phyloP scores from a whole-genome alignment of 2,113 vertebrate species.

The Brienomyrus longianalis region DNA sequence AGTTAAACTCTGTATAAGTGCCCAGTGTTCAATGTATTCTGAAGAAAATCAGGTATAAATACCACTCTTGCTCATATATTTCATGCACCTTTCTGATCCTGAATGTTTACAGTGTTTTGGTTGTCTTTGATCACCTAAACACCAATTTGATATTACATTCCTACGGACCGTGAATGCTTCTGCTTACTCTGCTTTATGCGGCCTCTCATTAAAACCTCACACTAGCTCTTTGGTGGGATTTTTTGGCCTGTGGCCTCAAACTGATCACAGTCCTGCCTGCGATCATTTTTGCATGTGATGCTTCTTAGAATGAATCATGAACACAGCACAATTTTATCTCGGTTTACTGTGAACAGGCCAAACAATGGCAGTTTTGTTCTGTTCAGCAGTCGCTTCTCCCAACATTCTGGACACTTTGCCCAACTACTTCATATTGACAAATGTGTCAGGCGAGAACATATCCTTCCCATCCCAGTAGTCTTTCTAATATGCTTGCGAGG shows the following conservation, averaged over 20 bases:
- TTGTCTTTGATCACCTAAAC: conserved; percentile 29
- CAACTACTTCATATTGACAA: conserved; percentile 26
- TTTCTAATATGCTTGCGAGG: conserved; percentile 32
- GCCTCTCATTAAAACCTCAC: neutral
- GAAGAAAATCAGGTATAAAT: conserved; percentile 37
- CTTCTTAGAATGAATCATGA: conserved; percentile 22
- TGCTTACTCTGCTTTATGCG: neutral
- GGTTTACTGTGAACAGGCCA: conserved; percentile 19
- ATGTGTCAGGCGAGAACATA: conserved; percentile 37
- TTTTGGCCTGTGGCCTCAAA: conserved; percentile 20
- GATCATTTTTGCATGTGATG: conserved; percentile 19
- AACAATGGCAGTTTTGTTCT: conserved; percentile 35
- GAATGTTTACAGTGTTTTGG: neutral
- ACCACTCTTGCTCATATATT: conserved; percentile 36
- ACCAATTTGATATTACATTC: neutral
- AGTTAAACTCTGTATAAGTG: conserved; percentile 46
- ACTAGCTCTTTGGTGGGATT: neutral
- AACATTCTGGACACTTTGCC: conserved; percentile 18
- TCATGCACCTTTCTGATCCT: neutral
- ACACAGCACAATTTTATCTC: conserved; percentile 33
- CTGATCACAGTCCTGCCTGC: neutral
- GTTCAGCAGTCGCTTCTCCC: conserved; percentile 22
- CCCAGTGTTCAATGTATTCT: conserved; percentile 11
- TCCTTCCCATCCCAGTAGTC: conserved; percentile 40
- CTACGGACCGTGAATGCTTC: neutral